Percentiles rank a stretch among this genome's conserved stretches.
These are phyloP conservation scores for Elanus axillaris DNA, from an alignment of 2,113 vertebrate species.

Conservation along the genomic window DNA sequence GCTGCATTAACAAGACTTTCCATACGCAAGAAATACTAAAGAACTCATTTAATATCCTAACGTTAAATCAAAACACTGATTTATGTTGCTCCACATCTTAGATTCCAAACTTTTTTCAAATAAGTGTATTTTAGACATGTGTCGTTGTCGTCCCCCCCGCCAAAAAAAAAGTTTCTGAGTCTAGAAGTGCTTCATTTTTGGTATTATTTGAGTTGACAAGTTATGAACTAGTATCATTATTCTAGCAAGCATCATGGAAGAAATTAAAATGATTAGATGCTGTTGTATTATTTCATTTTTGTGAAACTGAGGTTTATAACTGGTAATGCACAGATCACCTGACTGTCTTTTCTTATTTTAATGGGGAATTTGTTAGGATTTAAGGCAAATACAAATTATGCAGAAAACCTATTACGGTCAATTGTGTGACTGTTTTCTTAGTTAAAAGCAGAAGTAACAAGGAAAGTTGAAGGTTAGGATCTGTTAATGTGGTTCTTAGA, in stretches of 20 bases:
- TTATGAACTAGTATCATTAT: neutral
- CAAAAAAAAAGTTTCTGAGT: neutral
- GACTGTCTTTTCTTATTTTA: neutral
- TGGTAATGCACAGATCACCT: neutral
- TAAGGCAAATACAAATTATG: neutral
- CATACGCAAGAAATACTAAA: neutral
- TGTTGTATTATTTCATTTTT: neutral
- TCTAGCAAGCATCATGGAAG: neutral
- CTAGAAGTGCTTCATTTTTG: neutral
- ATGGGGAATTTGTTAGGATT: neutral
- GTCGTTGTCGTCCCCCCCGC: accelerated
- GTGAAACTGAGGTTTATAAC: neutral
- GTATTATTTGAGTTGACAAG: neutral
- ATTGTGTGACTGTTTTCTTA: neutral
- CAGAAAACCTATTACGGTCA: neutral
- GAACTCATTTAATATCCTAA: neutral
- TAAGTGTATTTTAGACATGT: neutral
- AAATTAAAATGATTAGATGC: neutral
- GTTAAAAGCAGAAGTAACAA: neutral
- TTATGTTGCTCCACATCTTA: neutral
- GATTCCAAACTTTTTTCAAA: neutral
- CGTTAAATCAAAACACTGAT: neutral
- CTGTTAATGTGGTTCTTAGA: neutral
- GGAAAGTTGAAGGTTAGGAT: neutral
- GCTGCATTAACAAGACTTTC: neutral